Base-by-base conservation (phyloP, 2,113 vertebrate species). In the Nibea coibor region DNA sequence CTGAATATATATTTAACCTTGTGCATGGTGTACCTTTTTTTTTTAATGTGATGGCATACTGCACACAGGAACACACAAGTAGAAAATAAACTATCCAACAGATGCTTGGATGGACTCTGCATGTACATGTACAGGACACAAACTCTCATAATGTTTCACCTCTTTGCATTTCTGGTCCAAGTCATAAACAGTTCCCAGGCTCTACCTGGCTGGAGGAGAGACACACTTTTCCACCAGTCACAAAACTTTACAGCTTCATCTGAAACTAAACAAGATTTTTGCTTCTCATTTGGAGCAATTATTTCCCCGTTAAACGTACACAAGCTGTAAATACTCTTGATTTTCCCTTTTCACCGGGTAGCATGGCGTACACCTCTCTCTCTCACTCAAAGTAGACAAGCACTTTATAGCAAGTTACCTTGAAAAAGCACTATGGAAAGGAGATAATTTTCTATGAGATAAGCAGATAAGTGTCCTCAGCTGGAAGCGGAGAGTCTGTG, bases 381-480 rank as follows among this genome's bases (percentile, higher is more conserved):
- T 28, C 24, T 2, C 64, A 78, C 71, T 35, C 19, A 56, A 39
- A 85, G 28, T 2, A 71, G 67, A 42, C 62, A 53, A 72, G 75
- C 82, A 54, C 64, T 20, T 69, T 5, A 47, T 5, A 47, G 19
- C 26, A 16, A 64, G 43, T 78, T 80, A 76, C 66, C 75, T 72
- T n/a, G 71, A 79, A 4, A 4, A 85, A 26, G 65, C 62, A 79
- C 83, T 56, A 65, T 4, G 28, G 59, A 63, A 43, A 64, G 66
- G 81, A 78, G 77, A 82, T 31, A 45, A 64, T 83, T 85, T 89
- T 77, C 72, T 73, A 66, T 87, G 57, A 83, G 78, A 85, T 86
- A 87, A 88, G 80, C 58, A 82, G 85, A 89, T 84, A 86, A 81
- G 43, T 68, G 53, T 63, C 72, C 80, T 77, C 63, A 64, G 78